Base-by-base conservation (phyloP, 2,797 vertebrate species). In the Chromobotia macracanthus region DNA sequence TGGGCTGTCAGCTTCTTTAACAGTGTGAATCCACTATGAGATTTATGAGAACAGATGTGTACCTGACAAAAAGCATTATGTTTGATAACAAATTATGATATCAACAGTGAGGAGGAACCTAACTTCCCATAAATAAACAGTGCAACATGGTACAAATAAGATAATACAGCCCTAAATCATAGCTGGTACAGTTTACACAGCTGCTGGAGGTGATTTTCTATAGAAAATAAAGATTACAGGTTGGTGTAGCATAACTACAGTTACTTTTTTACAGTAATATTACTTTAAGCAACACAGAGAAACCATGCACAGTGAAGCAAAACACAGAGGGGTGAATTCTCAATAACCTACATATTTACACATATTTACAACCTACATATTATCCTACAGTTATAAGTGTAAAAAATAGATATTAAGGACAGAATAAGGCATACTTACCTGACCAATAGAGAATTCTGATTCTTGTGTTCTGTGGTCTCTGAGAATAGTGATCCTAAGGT, bases 31-130 rank as follows among this genome's bases (percentile, higher is more conserved):
- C 70, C 71, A 58, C 38, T 80, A 72, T 63, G 71, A 82, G 78
- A 84, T 84, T 83, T 78, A 85, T 81, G 81, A 76, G 75, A 83
- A 78, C 84, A 86, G 83, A 81, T 86, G 85, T 77, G 61, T 73
- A 81, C 72, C 72, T 86, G 85, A 83, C 80, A 81, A 86, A 79
- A 56, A 74, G 66, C 79, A 79, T 70, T 79, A 79, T 50, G 69
- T 65, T 44, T 51, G 79, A 79, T 68, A 86, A 77, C 67, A 75
- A 80, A 84, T 72, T 53, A 69, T 71, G 56, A 75, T 58, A 77
- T 85, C 28, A 73, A 79, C 23, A 75, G 53, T 55, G 63, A 70
- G 44, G 51, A 77, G 50, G 23, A 77, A 80, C 55, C 35, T 31
- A 79, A 64, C 16, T 28, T 65, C 69, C 64, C 72, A 76, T 73